These are phyloP conservation scores for Chloroceryle amazona DNA, from an alignment of 2,797 vertebrate genomes.

Conservation along the genomic window DNA sequence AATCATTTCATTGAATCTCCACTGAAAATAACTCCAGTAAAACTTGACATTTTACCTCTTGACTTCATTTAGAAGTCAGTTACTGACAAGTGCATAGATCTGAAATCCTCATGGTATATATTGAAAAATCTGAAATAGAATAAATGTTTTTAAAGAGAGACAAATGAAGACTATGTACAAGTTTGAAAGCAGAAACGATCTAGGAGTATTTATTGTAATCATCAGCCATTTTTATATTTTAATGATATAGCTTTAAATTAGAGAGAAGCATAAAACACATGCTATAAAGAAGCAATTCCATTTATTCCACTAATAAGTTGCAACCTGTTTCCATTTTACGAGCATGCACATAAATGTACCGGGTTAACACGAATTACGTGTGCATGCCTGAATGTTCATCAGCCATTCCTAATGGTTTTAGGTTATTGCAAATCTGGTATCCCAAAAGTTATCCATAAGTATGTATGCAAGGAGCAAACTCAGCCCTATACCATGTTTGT, in stretches of 20 bases:
- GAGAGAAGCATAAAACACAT: background rate
- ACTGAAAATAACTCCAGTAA: background rate
- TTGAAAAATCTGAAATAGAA: background rate
- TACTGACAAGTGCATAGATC: background rate
- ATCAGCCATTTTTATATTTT: constrained; percentile 41
- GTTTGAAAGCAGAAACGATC: background rate
- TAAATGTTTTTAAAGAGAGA: background rate
- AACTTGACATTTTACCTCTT: constrained; percentile 5
- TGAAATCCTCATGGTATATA: background rate
- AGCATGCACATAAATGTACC: background rate
- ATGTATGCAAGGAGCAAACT: background rate
- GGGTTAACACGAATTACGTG: constrained; percentile 38
- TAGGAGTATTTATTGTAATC: constrained; percentile 31
- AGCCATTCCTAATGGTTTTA: constrained; percentile 25
- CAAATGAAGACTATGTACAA: background rate
- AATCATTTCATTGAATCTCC: background rate
- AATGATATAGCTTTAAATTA: constrained; percentile 38
- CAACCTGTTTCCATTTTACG: constrained; percentile 47
- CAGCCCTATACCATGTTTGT: background rate
- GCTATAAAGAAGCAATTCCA: constrained; percentile 43
- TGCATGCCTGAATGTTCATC: constrained; percentile 27
- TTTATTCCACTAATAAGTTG: constrained; percentile 64
- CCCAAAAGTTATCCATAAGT: background rate
- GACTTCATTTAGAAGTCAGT: background rate
- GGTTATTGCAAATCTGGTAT: constrained; percentile 44